Evolutionary conservation across 2,888 invertebrate genomes (phyloP).

Genomic region (Drosophila pseudotalamancana): DNA sequence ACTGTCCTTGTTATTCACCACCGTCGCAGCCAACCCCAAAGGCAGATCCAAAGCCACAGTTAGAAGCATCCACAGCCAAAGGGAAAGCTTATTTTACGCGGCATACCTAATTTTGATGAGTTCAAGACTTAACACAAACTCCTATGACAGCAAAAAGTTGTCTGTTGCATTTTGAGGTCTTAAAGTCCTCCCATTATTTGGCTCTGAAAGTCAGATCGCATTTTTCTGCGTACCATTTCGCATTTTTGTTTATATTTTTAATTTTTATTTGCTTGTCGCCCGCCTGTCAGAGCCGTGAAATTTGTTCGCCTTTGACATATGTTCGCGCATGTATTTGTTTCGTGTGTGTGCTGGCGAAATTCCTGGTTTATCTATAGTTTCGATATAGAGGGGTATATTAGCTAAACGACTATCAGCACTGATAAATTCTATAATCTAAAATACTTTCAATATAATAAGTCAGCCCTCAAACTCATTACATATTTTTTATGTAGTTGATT

Average conservation of each 20-base stretch:
- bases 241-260: constrained; percentile 12
- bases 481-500: too few relatives aligned
- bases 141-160: constrained; percentile 59
- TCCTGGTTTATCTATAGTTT: constrained; percentile 20
- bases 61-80: too few relatives aligned
- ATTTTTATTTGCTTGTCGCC: constrained; percentile 28
- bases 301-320: constrained; percentile 70
- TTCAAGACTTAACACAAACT: constrained; percentile 13
- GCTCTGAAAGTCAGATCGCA: constrained; percentile 28
- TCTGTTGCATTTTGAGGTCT: constrained; percentile 48
- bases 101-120: constrained; percentile 42
- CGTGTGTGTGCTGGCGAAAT: constrained; percentile 32
- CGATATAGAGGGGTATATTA: constrained; percentile 10
- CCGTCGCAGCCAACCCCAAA: too few relatives aligned
- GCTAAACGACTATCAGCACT: background rate
- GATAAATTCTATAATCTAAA: background rate
- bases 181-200: background rate
- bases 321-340: constrained; percentile 20
- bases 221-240: constrained; percentile 43
- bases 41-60: too few relatives aligned
- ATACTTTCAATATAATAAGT: background rate
- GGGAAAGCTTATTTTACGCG: constrained; percentile 6
- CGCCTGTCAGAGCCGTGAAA: constrained; percentile 59
- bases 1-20: too few relatives aligned
- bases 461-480: too few relatives aligned